Conservation (phyloP, 2,797 vertebrate species). For the Characodon lateralis region DNA sequence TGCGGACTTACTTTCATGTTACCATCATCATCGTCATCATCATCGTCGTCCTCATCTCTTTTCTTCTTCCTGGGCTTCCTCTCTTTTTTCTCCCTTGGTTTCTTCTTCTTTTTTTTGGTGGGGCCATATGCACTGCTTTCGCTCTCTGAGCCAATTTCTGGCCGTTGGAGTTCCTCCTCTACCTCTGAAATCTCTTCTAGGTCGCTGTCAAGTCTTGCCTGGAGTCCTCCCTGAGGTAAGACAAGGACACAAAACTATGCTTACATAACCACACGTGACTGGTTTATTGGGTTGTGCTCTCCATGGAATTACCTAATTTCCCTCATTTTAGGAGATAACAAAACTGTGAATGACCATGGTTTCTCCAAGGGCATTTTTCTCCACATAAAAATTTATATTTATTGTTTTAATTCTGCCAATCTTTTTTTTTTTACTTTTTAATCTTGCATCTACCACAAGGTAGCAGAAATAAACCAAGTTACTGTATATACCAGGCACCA, state of each 20-base stretch:
- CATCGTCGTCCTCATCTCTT: constrained; percentile 88
- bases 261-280: background rate
- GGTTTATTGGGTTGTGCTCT: background rate
- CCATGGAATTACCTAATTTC: background rate
- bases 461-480: background rate
- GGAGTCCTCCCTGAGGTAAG: constrained; percentile 58
- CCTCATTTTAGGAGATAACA: background rate
- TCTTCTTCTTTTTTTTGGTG: constrained; percentile 97
- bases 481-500: background rate
- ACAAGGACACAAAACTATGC: background rate
- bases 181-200: constrained; percentile 87
- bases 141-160: constrained; percentile 87
- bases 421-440: background rate
- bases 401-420: background rate
- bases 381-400: background rate
- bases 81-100: constrained; percentile 94
- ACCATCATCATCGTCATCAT: constrained; percentile 82
- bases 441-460: background rate
- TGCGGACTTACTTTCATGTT: constrained; percentile 75
- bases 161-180: constrained; percentile 82
- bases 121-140: constrained; percentile 92
- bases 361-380: background rate
- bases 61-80: constrained; percentile 91
- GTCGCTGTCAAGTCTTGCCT: constrained; percentile 79
- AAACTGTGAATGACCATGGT: background rate